phyloP scores from a whole-genome alignment of 2,797 vertebrate species.

The Heteromormyrus szaboi region DNA sequence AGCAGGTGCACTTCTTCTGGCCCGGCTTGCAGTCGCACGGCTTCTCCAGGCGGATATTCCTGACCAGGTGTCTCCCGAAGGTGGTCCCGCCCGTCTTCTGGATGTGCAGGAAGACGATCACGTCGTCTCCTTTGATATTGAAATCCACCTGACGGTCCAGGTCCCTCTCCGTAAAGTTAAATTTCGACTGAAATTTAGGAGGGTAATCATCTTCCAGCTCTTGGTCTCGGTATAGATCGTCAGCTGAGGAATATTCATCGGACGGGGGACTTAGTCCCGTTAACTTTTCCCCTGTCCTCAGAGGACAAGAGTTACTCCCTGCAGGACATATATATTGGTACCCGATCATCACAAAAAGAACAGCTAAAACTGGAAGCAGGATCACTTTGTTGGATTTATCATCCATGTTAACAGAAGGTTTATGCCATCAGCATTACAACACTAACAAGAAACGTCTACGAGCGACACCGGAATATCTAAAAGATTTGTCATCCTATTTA shows the following conservation, averaged over 20 bases:
- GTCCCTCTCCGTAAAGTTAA: conserved; percentile 81
- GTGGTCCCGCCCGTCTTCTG: conserved; percentile 97
- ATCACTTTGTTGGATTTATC: conserved; percentile 89
- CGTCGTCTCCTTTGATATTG: conserved; percentile 86
- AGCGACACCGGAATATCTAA: conserved; percentile 40
- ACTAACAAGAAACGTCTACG: conserved; percentile 25
- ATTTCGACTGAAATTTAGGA: conserved; percentile 62
- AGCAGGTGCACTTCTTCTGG: conserved; percentile 94
- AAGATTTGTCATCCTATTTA: conserved; percentile 8
- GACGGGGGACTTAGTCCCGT: conserved; percentile 59
- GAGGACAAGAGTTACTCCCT: conserved; percentile 76
- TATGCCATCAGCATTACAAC: conserved; percentile 57
- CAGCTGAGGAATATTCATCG: conserved; percentile 50
- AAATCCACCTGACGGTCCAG: conserved; percentile 82
- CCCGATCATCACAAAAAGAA: conserved; percentile 86
- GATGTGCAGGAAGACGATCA: conserved; percentile 95
- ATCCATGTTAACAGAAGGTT: conserved; percentile 75
- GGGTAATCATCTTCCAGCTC: conserved; percentile 65
- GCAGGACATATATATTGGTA: conserved; percentile 91
- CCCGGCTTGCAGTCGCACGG: conserved; percentile 88
- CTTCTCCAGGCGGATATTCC: conserved; percentile 93
- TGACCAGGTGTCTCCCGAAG: conserved; percentile 89
- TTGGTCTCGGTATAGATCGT: conserved; percentile 65
- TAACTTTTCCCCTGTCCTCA: conserved; percentile 61
- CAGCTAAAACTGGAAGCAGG: conserved; percentile 79